Base-by-base conservation (phyloP, 2,888 invertebrate genomes). In the Bruchidius siliquastri region DNA sequence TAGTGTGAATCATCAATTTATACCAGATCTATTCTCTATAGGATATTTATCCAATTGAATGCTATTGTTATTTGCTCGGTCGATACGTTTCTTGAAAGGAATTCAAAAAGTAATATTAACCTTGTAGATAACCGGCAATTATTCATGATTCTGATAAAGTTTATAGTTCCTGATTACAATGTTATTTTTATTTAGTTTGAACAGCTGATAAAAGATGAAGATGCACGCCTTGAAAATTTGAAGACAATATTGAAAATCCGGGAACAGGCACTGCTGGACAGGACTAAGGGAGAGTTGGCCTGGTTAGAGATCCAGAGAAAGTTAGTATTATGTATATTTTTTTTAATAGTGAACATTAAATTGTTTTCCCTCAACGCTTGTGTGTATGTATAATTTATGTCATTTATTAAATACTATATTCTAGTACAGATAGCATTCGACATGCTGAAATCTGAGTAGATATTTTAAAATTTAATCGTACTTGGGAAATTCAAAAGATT, bases 241-340 rank as follows among this genome's bases (percentile, higher is more conserved):
- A 88, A 90, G 76, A 88, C 91, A 69, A 85, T 92, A 68, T 87
- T 93, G 70, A 91, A 91, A 83, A 89, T 92, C 72, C 88, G 92
- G 8, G 92, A 93, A 82, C 91, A 91, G 81, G 89, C 91, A 0
- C 83, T 93, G 72, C 87, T 91, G 67, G 92, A 93, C 84, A 88
- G 92, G 77, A 91, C 92, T 0, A 91, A 90, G 83, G 89, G 90
- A 0, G 91, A 92, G 84, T 85, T 92, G 76, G 88, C 89, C 0
- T 90, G 89, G 88, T 83, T 93, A 21, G 91, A 92, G 83, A 89
- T 92, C 71, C 91, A 92, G 81, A 92, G 91, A 82, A 90, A 88
- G 83, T 80, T 74, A 75, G 78, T 75, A 21, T 69, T 67, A 22
- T 26, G n/a, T n/a, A n/a, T n/a, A n/a, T n/a, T n/a, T n/a, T n/a